Conservation (phyloP, 2,113 vertebrate genomes). For the Engraulis encrasicolus region DNA sequence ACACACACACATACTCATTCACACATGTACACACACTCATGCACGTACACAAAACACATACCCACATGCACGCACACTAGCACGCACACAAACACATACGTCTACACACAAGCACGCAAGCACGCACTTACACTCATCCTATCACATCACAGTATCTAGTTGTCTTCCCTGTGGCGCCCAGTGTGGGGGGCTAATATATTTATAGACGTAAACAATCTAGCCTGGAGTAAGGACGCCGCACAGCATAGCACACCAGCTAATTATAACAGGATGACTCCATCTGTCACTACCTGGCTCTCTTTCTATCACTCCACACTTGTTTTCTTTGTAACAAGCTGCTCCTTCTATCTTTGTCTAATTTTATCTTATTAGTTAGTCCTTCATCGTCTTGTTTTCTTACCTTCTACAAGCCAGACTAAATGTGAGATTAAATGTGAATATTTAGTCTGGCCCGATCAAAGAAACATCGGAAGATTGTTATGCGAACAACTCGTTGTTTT, state of each 20-base stretch:
- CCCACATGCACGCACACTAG: no score
- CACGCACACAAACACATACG: not conserved
- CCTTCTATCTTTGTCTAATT: not conserved
- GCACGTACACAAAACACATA: no score
- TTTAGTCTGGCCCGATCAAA: no score
- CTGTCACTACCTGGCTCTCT: not conserved
- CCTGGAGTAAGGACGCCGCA: not conserved
- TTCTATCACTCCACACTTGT: not conserved
- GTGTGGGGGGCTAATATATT: not conserved
- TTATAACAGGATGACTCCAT: not conserved
- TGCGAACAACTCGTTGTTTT: no score
- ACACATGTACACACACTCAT: no score
- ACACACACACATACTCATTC: no score
- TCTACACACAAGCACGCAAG: not conserved
- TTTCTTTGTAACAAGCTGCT: not conserved
- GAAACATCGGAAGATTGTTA: no score
- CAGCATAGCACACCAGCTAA: slow-evolving; percentile 1
- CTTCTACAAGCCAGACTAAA: no score
- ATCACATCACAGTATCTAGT: not conserved
- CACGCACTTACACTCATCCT: not conserved
- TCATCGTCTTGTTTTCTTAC: no score
- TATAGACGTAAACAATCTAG: slow-evolving; percentile 3
- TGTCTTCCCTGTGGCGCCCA: not conserved
- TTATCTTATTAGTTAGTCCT: no score
- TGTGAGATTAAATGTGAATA: no score